These are phyloP conservation scores for Micromys minutus DNA, from an alignment of 2,113 vertebrate species.

Conservation along the genomic window DNA sequence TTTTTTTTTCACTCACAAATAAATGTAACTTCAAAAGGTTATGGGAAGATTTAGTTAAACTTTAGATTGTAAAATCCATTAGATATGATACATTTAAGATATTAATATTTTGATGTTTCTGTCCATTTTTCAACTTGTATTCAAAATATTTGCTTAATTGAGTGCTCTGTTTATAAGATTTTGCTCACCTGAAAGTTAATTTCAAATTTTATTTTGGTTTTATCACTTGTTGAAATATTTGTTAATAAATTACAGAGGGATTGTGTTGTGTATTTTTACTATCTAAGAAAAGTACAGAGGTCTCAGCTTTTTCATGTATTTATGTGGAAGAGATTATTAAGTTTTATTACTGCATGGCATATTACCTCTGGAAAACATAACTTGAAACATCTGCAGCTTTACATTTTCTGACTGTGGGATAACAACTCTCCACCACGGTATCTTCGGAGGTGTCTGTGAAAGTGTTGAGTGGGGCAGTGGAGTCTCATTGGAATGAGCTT, in stretches of 20 bases:
- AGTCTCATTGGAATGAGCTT: background rate
- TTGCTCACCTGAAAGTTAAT: background rate
- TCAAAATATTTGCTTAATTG: background rate
- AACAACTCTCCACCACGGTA: background rate
- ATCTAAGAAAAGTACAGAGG: background rate
- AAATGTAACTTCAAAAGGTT: background rate
- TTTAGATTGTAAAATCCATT: background rate
- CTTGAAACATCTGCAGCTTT: background rate
- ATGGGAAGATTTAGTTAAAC: background rate
- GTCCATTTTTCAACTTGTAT: constrained; percentile 1
- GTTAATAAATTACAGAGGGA: background rate
- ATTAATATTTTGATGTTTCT: background rate
- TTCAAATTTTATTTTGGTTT: background rate
- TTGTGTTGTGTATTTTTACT: background rate
- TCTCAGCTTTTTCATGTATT: background rate
- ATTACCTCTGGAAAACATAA: background rate
- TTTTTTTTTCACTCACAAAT: background rate
- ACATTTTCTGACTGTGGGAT: background rate
- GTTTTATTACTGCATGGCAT: background rate
- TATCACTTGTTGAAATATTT: background rate
- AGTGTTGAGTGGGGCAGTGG: too few species aligned
- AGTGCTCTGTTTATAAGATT: background rate
- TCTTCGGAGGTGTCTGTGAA: background rate
- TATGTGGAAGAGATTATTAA: background rate
- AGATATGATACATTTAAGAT: background rate